These are phyloP conservation scores for Tenthredo mesomela DNA, from an alignment of 2,888 invertebrate genomes.

Conservation along the genomic window DNA sequence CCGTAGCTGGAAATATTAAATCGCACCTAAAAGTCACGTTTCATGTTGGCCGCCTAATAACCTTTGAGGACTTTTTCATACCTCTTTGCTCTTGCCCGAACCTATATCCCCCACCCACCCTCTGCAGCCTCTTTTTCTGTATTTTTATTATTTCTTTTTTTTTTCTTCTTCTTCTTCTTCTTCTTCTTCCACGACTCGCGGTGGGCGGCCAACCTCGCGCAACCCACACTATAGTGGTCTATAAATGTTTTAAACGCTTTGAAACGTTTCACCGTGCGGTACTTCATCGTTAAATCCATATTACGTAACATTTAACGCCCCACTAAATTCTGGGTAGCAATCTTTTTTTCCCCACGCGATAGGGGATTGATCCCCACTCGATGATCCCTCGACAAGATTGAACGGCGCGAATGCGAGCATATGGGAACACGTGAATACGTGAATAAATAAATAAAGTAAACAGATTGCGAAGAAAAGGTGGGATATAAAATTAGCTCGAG, in stretches of 20 bases:
- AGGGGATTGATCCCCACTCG: too few relatives aligned
- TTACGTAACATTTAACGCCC: conserved; percentile 29
- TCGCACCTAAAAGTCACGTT: conserved; percentile 76
- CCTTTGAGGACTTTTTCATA: conserved; percentile 63
- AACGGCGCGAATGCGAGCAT: neutral
- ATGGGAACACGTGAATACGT: neutral
- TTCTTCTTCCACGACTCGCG: conserved; percentile 23
- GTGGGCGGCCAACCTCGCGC: conserved; percentile 55
- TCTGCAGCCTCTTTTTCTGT: conserved; percentile 48
- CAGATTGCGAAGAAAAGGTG: neutral
- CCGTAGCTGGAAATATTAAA: conserved; percentile 77
- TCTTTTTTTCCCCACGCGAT: neutral
- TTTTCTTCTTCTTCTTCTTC: neutral
- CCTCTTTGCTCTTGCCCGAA: conserved; percentile 55
- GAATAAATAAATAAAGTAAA: neutral
- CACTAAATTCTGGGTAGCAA: conserved; percentile 20
- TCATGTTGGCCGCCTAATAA: conserved; percentile 75
- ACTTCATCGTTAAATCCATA: conserved; percentile 25
- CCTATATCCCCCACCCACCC: conserved; percentile 34
- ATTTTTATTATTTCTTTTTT: conserved; percentile 34
- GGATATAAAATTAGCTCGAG: neutral
- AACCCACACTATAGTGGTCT: conserved; percentile 42
- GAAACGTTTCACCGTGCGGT: conserved; percentile 53
- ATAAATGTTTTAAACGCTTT: conserved; percentile 59
- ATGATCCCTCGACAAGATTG: neutral